A percentile compares a stretch with the other conserved stretches of the same genome.
Evolutionary conservation across 2,797 vertebrate species (phyloP).

Genomic region (Myoxocephalus aenaeus): DNA sequence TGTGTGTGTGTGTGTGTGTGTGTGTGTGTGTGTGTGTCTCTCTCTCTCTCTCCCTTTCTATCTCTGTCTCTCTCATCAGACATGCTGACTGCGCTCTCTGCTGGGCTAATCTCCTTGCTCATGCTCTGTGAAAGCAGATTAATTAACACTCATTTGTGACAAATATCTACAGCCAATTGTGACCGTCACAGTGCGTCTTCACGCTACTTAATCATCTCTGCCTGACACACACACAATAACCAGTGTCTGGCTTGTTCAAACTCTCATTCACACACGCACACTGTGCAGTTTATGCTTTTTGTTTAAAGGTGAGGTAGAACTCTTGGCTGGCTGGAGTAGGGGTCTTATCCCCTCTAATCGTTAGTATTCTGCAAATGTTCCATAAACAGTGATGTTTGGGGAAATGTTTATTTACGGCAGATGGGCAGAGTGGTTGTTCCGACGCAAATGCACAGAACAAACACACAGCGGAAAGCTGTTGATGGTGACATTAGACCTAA

Average conservation of each 20-base stretch:
- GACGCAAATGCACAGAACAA: slow-evolving; percentile 52
- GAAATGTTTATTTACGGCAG: slow-evolving; percentile 67
- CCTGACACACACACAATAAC: slow-evolving; percentile 51
- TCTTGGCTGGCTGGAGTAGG: slow-evolving; percentile 9
- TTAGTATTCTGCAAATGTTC: slow-evolving; percentile 39
- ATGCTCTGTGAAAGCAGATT: slow-evolving; percentile 82
- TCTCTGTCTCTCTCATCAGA: slow-evolving; percentile 56
- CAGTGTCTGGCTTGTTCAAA: slow-evolving; percentile 9
- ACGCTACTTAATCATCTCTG: slow-evolving; percentile 66
- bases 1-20: not conserved
- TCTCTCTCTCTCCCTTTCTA: not conserved
- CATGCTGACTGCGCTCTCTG: slow-evolving; percentile 79
- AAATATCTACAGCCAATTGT: slow-evolving; percentile 79
- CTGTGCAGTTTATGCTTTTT: not conserved
- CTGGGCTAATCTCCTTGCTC: slow-evolving; percentile 78
- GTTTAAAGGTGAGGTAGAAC: slow-evolving; percentile 5
- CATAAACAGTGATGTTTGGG: slow-evolving; percentile 38
- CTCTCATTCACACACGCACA: not conserved
- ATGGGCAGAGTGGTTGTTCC: slow-evolving; percentile 59
- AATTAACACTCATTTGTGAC: slow-evolving; percentile 82
- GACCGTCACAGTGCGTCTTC: slow-evolving; percentile 72
- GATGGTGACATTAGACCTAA: slow-evolving; percentile 60
- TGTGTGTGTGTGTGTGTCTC: slow-evolving; percentile 2
- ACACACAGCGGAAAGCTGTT: slow-evolving; percentile 59
- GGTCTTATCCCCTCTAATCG: slow-evolving; percentile 28